Percentiles rank a stretch among this genome's conserved stretches.
These are phyloP conservation scores for roundworm (Caenorhabditis elegans) DNA, from an alignment of 1,140 invertebrate species.

Conservation along the genomic window WBcel235 BX284602.5:13898501-13899000, in stretches of 20 bases:
- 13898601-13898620: background rate
- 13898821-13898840: too few species aligned
- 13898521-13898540: background rate
- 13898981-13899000: too few species aligned
- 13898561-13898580: constrained; percentile 14
- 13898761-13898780: constrained; percentile 2
- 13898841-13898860: too few species aligned
- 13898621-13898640: too few species aligned
- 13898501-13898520: background rate
- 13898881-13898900: too few species aligned
- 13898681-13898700: background rate
- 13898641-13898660: background rate
- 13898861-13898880: too few species aligned
- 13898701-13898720: background rate
- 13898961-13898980: too few species aligned
- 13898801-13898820: too few species aligned
- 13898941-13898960: too few species aligned
- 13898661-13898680: too few species aligned
- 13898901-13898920: too few species aligned
- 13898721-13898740: background rate
- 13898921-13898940: too few species aligned
- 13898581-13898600: background rate
- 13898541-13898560: background rate
- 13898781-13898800: background rate
- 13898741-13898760: background rate